Evolutionary conservation across 2,888 invertebrate genomes (phyloP), one percentile per base, ranked within the genome.

Genomic region (Eilema griseolum): DNA sequence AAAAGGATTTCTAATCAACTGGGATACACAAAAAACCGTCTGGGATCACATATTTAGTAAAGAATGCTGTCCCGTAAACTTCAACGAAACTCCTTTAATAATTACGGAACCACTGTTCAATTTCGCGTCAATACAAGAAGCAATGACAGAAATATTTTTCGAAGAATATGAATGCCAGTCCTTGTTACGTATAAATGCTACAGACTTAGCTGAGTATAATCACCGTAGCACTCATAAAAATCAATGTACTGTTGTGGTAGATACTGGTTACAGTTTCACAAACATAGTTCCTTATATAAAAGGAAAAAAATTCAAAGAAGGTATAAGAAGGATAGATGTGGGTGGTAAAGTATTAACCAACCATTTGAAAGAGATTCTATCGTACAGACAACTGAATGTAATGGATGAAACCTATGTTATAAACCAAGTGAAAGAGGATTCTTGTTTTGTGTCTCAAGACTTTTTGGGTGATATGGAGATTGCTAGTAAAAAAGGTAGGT

Each of bases 361-460:
- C 95, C 99, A 99, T 92, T 95, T 99, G 62, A 99, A 99, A 90
- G 99, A 99, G 92, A 97, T 99, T 23, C 97, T 99, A 80, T 99
- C 99, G 0, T 99, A 99, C 90, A 95, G 97, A 60, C 99, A 99
- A 88, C 93, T 99, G 61, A 98, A 99, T 95, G 99, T 99, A 0
- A 99, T 99, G 98, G 99, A 99, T 89, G 99, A 99, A 92, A 99
- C 99, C 0, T 99, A 98, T 93, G 99, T 99, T 0, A 98, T 99
- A 63, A 99, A 99, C 93, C 99, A 99, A 94, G 98, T 98, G 0
- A 99, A 99, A 91, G 99, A 99, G 92, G 99, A 99, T 89, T 97
- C 98, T 0, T 99, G 99, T 89, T 99, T 97, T 94, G 98, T 99
- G 0, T 97, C 99, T 0, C 95, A 96, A 79, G 96, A 99, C 88